Base-by-base conservation (phyloP, 2,888 invertebrate species). In the Epistrophe eligans region DNA sequence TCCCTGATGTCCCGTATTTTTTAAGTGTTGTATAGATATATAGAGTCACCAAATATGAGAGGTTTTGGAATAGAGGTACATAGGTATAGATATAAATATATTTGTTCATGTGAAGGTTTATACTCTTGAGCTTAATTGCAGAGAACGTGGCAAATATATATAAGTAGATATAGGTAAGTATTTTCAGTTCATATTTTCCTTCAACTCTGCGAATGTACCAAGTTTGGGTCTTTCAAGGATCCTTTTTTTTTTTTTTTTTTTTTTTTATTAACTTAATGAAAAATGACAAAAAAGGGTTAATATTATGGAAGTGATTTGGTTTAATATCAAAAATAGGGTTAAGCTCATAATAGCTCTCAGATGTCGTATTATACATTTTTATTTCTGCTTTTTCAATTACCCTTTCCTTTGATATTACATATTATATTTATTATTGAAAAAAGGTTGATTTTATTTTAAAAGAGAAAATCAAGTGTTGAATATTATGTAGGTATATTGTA, bases 301-400 rank as follows among this genome's bases (percentile, higher is more conserved):
- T 28, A 15, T 55, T 28, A 15, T 55, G 15, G 24, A 55, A 55
- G 55, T 28, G 28, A 55, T 28, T 55, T 55, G 7, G 15, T 28
- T 15, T 4, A 55, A 8, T 28, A 28, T 28, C 8, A 7, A 72
- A 50, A 35, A 17, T 8, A n/a, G 64, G 38, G 71, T 64, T 71
- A 17, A 66, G 17, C 57, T 45, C 9, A n/a, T 32, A 32, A 58
- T 17, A 64, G 48, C 35, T 45, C 38, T 58, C 32, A 38, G 50
- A 32, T 67, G 45, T 48, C 50, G 38, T 79, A 24, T 24, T 24
- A 10, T 17, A 64, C 64, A 40, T 52, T 67, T 77, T 77, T 55
- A 13, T 35, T 38, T 40, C 9, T 67, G 4, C 15, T 55, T 62
- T 64, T 74, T 43, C 45, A 66, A 48, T 66, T 66, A 45, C 17